Base-by-base conservation (phyloP, 1,140 invertebrate species). In the Harpegnathos saltator region DNA sequence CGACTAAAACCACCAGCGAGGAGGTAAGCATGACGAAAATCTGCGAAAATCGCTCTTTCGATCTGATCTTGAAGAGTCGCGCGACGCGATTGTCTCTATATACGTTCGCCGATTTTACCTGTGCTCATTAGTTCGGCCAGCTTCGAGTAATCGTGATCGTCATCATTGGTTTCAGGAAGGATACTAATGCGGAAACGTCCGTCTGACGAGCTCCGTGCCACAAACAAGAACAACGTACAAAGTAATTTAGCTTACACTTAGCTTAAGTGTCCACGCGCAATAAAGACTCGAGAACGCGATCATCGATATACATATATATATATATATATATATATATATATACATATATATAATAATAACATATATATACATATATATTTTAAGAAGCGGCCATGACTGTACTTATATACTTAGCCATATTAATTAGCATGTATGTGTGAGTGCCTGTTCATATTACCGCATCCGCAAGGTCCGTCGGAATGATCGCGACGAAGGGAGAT, bases 181-280 rank as follows among this genome's bases (percentile, higher is more conserved):
- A 95, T 93, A 95, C 93, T 93, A 95, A 95, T 75, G 95, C 95
- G 89, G 95, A 95, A 94, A 95, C 95, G 86, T 94, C 95, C 80
- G 95, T 95, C 82, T 95, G 92, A 95, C 77, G 86, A 80, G 84
- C 65, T 83, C 87, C 86, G 89, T 89, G 58, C 66, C 71, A 85
- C 86, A 85, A 87, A 91, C 71, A 88, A 83, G 91, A 90, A 89
- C 84, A 88, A 91, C 93, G 94, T 94, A 94, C 94, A 94, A 94
- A 94, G 89, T 93, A 92, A 92, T 91, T 91, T 91, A 88, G 81
- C 71, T 90, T 90, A 91, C 83, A 91, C 91, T 91, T 94, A 91
- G 85, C 83, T 91, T 91, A 94, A 90, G 90, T 90, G 91, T 91
- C 88, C 88, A 91, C 89, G 90, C 86, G 86, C 88, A 91, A 92